A percentile compares a stretch with the other conserved stretches of the same genome.
phyloP scores from a whole-genome alignment of 2,113 vertebrate genomes.

The Acrocephalus kingi region DNA sequence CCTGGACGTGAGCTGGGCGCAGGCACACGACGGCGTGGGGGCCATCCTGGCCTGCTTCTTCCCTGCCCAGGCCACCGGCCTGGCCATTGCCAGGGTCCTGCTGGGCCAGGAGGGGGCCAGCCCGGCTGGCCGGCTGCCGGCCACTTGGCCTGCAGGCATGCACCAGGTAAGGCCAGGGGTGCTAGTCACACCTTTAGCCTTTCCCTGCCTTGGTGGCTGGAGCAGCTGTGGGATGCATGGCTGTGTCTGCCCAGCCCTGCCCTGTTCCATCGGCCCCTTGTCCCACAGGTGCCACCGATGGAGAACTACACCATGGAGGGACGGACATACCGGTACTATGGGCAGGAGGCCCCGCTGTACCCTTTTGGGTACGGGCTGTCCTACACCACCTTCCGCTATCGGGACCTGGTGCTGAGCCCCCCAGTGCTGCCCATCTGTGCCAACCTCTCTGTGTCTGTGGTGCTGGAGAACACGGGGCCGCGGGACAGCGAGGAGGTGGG shows the following conservation, averaged over 20 bases:
- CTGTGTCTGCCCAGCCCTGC: background rate
- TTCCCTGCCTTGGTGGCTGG: background rate
- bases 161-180: slow-evolving; percentile 37
- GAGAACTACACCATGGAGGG: slow-evolving; percentile 74
- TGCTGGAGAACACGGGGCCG: slow-evolving; percentile 53
- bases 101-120: slow-evolving; percentile 3
- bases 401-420: slow-evolving; percentile 46
- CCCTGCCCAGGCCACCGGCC: slow-evolving; percentile 58
- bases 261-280: fast-evolving
- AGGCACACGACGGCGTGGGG: background rate
- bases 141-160: slow-evolving; percentile 64
- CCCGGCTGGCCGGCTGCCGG: slow-evolving; percentile 45
- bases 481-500: slow-evolving; percentile 66
- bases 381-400: slow-evolving; percentile 64
- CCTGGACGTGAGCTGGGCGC: slow-evolving; percentile 64
- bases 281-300: slow-evolving; percentile 40
- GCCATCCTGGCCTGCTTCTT: slow-evolving; percentile 70
- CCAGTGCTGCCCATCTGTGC: background rate
- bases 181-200: fast-evolving
- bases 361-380: slow-evolving; percentile 71
- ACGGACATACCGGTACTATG: slow-evolving; percentile 69
- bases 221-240: fast-evolving
- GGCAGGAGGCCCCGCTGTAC: slow-evolving; percentile 59
- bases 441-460: slow-evolving; percentile 56
- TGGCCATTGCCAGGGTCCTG: slow-evolving; percentile 57